phyloP scores from a whole-genome alignment of 2,113 vertebrate genomes.

The Cairina moschata region DNA sequence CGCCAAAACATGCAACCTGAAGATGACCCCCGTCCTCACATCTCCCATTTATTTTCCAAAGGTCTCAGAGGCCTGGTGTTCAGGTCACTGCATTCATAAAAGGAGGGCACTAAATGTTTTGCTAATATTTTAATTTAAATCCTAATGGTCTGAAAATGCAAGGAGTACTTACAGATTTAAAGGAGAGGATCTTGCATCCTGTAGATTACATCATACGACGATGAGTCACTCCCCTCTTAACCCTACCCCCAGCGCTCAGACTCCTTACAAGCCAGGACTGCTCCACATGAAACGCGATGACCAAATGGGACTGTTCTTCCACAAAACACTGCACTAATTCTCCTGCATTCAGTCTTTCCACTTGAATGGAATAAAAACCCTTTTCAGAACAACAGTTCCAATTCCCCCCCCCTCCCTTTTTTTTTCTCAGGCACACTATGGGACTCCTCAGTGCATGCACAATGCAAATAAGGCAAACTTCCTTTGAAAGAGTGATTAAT shows the following conservation, averaged over 20 bases:
- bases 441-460: conserved; percentile 73
- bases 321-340: conserved; percentile 67
- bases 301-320: conserved; percentile 61
- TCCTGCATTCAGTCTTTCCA: conserved; percentile 73
- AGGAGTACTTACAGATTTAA: neutral
- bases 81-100: too few species aligned
- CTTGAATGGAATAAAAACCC: conserved; percentile 80
- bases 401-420: conserved; percentile 18
- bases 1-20: fast-evolving
- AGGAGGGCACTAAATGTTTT: neutral
- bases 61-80: fast-evolving
- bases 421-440: conserved; percentile 67
- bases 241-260: neutral
- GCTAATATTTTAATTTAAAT: neutral
- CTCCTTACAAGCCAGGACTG: neutral
- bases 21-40: neutral
- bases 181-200: neutral
- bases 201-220: conserved; percentile 70
- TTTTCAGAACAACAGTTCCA: conserved; percentile 79
- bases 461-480: conserved; percentile 77
- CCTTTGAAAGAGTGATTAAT: conserved; percentile 82
- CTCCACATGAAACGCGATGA: conserved; percentile 33
- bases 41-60: neutral
- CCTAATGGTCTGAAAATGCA: neutral
- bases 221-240: conserved; percentile 69